Conservation (phyloP, 1,140 invertebrate species). For the Papilio helenus region DNA sequence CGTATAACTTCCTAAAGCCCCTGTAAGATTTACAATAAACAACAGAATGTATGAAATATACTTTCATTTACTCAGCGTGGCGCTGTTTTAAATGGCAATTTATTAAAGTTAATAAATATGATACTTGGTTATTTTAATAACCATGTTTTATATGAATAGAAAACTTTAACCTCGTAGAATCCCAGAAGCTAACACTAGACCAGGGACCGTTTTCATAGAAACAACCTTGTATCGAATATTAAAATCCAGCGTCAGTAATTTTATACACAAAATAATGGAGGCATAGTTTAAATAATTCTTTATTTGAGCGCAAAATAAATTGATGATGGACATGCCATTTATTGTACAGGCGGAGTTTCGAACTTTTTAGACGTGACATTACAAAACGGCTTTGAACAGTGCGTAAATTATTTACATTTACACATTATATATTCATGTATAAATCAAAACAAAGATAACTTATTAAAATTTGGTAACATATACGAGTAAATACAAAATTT, state of each 20-base stretch:
- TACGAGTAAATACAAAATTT: too few species aligned
- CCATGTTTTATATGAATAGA: neutral
- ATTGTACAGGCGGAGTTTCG: neutral
- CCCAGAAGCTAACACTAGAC: neutral
- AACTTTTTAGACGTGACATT: neutral
- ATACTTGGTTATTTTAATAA: neutral
- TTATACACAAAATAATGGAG: neutral
- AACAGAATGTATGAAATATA: neutral
- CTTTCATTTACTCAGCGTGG: neutral
- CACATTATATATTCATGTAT: neutral
- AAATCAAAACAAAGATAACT: neutral
- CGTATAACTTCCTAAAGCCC: neutral
- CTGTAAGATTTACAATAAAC: neutral
- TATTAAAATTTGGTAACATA: neutral
- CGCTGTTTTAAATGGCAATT: neutral
- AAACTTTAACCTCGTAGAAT: neutral
- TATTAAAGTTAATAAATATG: neutral
- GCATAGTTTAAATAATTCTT: neutral
- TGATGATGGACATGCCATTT: neutral
- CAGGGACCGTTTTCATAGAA: neutral
- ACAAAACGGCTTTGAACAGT: neutral
- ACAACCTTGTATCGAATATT: too few species aligned
- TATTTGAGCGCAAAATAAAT: neutral
- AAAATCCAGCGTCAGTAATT: neutral
- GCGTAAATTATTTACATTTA: conserved; percentile 7